These are phyloP conservation scores for Homarus americanus DNA, from an alignment of 1,140 invertebrate species.

Conservation along the genomic window DNA sequence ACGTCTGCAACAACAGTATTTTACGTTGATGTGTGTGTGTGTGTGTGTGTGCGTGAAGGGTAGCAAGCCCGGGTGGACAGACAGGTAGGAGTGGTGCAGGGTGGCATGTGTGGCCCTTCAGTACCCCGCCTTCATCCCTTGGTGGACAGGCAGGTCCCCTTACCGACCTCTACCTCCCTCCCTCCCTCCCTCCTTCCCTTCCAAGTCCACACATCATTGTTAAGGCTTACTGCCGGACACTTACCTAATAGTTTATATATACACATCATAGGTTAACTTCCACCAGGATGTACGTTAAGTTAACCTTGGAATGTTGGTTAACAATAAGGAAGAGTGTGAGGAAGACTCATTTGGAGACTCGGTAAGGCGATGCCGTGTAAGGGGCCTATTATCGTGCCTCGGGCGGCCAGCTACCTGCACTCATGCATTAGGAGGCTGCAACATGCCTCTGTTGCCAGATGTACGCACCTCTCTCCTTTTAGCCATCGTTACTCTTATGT, in stretches of 20 bases:
- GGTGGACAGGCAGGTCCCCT: neutral
- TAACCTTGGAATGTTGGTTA: neutral
- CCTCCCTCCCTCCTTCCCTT: neutral
- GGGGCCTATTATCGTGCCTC: slow-evolving; percentile 40
- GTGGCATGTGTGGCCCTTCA: neutral
- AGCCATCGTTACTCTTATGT: too few species aligned
- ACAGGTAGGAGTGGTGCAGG: neutral
- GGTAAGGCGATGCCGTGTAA: neutral
- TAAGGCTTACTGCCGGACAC: neutral
- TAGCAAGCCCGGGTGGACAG: too few species aligned
- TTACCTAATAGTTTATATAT: neutral
- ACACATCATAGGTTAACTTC: neutral
- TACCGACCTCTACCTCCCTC: neutral
- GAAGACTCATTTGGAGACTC: neutral
- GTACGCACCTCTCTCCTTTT: neutral
- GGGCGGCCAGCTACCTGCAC: slow-evolving; percentile 48
- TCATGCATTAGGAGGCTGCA: slow-evolving; percentile 48
- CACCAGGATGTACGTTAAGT: too few species aligned
- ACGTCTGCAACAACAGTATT: too few species aligned
- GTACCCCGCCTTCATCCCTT: neutral
- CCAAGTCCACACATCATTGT: neutral
- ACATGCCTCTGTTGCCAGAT: slow-evolving; percentile 50
- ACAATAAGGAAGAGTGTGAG: neutral
- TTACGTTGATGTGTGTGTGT: too few species aligned
- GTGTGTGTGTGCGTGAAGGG: too few species aligned